Evolutionary conservation across 1,140 invertebrate genomes (phyloP).

Genomic region (Cephus cinctus): DNA sequence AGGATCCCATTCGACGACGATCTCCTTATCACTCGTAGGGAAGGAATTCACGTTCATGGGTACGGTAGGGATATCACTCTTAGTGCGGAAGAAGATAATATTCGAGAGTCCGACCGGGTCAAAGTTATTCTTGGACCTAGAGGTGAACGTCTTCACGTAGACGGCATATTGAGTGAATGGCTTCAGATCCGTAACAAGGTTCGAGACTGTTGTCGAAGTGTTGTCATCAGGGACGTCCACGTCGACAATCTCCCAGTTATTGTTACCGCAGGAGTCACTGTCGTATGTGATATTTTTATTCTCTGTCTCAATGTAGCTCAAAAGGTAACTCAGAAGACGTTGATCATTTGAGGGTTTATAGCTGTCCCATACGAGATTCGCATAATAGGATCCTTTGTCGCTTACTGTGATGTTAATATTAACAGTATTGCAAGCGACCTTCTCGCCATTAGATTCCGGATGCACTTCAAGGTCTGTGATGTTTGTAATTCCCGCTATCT

Average conservation of each 20-base stretch:
- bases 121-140: constrained; percentile 25
- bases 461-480: constrained; percentile 60
- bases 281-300: constrained; percentile 55
- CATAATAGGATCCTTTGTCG: constrained; percentile 41
- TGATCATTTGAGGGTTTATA: constrained; percentile 49
- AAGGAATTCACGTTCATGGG: constrained; percentile 55
- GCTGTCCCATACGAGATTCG: constrained; percentile 56
- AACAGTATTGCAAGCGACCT: constrained; percentile 63
- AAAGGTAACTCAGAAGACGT: constrained; percentile 60
- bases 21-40: constrained; percentile 46
- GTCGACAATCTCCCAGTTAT: constrained; percentile 39
- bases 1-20: constrained; percentile 63
- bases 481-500: constrained; percentile 41
- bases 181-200: constrained; percentile 56
- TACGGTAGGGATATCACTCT: constrained; percentile 59
- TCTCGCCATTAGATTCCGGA: constrained; percentile 68
- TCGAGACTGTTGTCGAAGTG: constrained; percentile 15
- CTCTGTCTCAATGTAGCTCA: constrained; percentile 60
- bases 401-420: constrained; percentile 53
- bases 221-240: constrained; percentile 28
- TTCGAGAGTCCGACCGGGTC: constrained; percentile 53
- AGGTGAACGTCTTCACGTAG: constrained; percentile 63
- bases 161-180: constrained; percentile 68
- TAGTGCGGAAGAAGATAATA: constrained; percentile 64
- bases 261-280: constrained; percentile 34